Conservation (phyloP, 2,113 vertebrate species). For the Gobio gobio region DNA sequence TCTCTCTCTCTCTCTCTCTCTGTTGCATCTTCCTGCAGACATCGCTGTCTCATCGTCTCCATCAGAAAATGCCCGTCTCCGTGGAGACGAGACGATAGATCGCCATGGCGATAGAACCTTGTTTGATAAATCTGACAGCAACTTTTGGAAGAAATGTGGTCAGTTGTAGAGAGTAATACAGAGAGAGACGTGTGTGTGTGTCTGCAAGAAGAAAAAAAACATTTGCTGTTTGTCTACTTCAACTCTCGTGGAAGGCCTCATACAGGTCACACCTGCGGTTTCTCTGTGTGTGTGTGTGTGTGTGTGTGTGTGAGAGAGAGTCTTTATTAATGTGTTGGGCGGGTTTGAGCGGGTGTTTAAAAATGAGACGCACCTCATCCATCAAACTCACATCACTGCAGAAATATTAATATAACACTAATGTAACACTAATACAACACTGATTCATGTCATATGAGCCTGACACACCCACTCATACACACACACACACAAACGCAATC, state of each 20-base stretch:
- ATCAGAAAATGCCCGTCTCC: constrained; percentile 35
- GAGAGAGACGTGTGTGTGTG: too few species aligned
- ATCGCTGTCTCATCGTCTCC: constrained; percentile 8
- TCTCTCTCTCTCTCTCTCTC: not conserved
- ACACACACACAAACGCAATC: not conserved
- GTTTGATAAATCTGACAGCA: constrained; percentile 43
- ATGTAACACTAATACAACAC: not conserved
- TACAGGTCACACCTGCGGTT: not conserved
- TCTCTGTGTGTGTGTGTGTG: too few species aligned
- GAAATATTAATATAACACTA: constrained; percentile 7
- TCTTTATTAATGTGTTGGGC: not conserved
- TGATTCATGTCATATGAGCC: constrained; percentile 18
- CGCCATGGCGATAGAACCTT: constrained; percentile 43
- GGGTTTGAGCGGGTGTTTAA: constrained; percentile 11
- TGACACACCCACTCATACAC: constrained; percentile 19
- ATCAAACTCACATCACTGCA: constrained; percentile 13
- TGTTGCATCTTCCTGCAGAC: not conserved
- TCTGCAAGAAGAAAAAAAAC: not conserved
- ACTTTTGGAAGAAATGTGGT: not conserved
- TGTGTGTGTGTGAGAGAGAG: too few species aligned
- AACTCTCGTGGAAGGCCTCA: not conserved
- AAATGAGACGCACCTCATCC: not conserved
- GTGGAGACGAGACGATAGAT: constrained; percentile 44
- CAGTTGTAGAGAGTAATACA: not conserved
- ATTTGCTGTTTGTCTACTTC: not conserved